These are phyloP conservation scores for Thomomys bottae DNA, from an alignment of 2,113 vertebrate genomes.

Conservation along the genomic window DNA sequence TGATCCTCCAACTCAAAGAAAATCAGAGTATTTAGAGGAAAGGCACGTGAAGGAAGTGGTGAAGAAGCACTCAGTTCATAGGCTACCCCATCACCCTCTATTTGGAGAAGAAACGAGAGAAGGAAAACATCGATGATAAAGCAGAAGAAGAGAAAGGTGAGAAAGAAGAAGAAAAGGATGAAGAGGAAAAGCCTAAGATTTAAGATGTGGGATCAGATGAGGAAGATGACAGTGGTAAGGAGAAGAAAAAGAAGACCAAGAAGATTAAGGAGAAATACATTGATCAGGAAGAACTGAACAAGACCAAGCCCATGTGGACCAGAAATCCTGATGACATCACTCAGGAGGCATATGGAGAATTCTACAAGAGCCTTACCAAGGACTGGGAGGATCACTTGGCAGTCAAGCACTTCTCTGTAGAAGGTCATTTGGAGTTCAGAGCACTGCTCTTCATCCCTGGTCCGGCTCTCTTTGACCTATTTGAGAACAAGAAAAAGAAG, in stretches of 20 bases:
- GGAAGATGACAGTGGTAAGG: slow-evolving; percentile 88
- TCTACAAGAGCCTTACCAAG: too few species aligned
- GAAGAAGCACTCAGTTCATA: neutral
- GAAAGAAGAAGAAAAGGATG: too few species aligned
- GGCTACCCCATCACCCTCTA: slow-evolving; percentile 89
- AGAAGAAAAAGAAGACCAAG: too few species aligned
- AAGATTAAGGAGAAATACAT: too few species aligned
- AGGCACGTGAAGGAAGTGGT: neutral
- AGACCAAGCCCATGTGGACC: too few species aligned
- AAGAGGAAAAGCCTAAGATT: slow-evolving; percentile 89
- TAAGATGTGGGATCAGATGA: slow-evolving; percentile 92
- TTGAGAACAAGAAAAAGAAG: slow-evolving; percentile 95
- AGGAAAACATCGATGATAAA: slow-evolving; percentile 93
- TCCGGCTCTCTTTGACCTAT: slow-evolving; percentile 91
- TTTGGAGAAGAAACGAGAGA: slow-evolving; percentile 92
- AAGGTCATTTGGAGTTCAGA: slow-evolving; percentile 93
- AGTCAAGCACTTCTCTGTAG: too few species aligned
- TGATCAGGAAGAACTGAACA: too few species aligned
- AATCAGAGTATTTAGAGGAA: slow-evolving; percentile 48
- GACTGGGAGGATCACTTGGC: too few species aligned
- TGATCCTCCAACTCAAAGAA: slow-evolving; percentile 88
- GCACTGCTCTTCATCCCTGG: slow-evolving; percentile 92
- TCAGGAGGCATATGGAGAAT: too few species aligned
- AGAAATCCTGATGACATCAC: too few species aligned
- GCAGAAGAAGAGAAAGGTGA: slow-evolving; percentile 90